Base-by-base conservation (phyloP, 2,113 vertebrate genomes). In the Tyrannus savana region DNA sequence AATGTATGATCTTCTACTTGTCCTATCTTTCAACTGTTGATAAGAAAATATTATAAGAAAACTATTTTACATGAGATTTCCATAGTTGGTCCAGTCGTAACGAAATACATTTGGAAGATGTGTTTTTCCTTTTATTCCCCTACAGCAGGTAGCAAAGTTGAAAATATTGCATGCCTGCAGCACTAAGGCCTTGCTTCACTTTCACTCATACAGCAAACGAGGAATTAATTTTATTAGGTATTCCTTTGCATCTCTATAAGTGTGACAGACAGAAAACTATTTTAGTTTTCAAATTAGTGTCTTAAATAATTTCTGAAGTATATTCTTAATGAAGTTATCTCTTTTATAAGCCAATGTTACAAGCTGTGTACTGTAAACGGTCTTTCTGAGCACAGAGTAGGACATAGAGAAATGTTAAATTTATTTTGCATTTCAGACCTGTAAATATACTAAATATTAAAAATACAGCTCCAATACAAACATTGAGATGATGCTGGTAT, bases 31-130 rank as follows among this genome's bases (percentile, higher is more conserved):
- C 50, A 60, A 37, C 3, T 63, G 41, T 46, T 21, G 21, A 3
- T 27, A 56, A 77, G n/a, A 71, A 62, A 66, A 59, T 42, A 62
- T 11, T 7, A 3, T 63, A 63, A 67, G 39, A 63, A 63, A 78
- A 35, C 10, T 47, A 50, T 52, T 79, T 85, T 56, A 72, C 14
- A 12, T 28, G 28, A 71, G 9, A 71, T 75, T 81, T 75, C 47
- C 19, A 44, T 5, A 35, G 28, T 2, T 71, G 62, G 42, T 46
- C 49, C 42, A 71, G 14, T 23, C 64, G 19, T 63, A 63, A 63
- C 21, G 16, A 85, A 84, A 79, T n/a, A 56, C 4, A 7, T 24
- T 30, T 0, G 0, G 5, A 78, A 68, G n/a, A 49, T 3, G 2
- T 35, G 12, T 12, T 87, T 74, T 78, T 66, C 27, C 35, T 35